phyloP scores from a whole-genome alignment of 2,888 invertebrate genomes.

The Oscheius onirici region DNA sequence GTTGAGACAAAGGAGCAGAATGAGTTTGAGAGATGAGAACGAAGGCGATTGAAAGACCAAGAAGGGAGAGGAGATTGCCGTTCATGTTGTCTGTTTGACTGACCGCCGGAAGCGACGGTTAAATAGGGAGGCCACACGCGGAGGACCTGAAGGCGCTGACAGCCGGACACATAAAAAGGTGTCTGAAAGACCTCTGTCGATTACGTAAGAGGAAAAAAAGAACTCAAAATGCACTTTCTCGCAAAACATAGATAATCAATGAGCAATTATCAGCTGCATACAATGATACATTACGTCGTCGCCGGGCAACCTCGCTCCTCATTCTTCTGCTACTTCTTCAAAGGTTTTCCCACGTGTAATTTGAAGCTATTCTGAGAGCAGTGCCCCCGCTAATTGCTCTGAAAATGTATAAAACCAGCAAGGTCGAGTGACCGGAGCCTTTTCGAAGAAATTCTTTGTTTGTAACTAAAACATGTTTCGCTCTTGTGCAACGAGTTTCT shows the following conservation, averaged over 20 bases:
- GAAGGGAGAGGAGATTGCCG: constrained; percentile 14
- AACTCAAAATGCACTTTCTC: not conserved
- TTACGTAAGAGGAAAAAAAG: not conserved
- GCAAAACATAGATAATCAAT: too few species aligned
- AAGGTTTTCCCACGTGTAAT: not conserved
- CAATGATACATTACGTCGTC: not conserved
- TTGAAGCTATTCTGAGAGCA: not conserved
- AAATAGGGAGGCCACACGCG: constrained; percentile 1
- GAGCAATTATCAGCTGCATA: too few species aligned
- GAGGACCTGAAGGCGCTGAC: constrained; percentile 17
- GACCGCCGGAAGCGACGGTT: not conserved
- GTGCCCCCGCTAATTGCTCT: not conserved
- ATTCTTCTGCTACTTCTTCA: not conserved
- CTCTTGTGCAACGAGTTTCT: not conserved
- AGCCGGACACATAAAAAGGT: constrained; percentile 1
- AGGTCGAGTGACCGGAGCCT: not conserved
- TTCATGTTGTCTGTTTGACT: constrained; percentile 13
- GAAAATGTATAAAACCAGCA: too few species aligned
- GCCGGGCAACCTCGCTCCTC: not conserved
- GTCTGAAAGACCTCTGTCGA: not conserved
- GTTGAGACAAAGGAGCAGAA: constrained; percentile 1
- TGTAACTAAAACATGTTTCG: too few species aligned
- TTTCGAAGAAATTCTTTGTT: too few species aligned
- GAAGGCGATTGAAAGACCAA: constrained; percentile 8
- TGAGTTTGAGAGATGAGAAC: constrained; percentile 7